A percentile compares a stretch with the other conserved stretches of the same genome.
These are phyloP conservation scores for Artemisiospiza belli DNA, from an alignment of 2,113 vertebrate species.

Conservation along the genomic window DNA sequence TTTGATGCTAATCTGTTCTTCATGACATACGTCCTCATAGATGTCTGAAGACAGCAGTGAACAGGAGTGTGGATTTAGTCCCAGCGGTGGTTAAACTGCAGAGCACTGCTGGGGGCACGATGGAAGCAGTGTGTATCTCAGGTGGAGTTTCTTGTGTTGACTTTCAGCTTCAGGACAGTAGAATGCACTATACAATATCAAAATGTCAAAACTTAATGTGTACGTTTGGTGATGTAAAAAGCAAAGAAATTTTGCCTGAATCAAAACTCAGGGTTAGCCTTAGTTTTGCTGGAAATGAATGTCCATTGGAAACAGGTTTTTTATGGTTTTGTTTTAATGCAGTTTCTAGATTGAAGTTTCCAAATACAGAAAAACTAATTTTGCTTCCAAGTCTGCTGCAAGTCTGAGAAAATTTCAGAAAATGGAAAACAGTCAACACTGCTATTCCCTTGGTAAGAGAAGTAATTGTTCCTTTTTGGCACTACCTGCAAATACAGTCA, in stretches of 20 bases:
- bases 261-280: not conserved
- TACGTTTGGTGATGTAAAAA: not conserved
- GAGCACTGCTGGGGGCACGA: fast-evolving
- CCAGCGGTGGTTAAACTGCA: not conserved
- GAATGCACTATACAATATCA: not conserved
- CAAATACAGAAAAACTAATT: conserved; percentile 13
- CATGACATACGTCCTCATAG: not conserved
- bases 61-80: not conserved
- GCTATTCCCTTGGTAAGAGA: not conserved
- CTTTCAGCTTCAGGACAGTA: not conserved
- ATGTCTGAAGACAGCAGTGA: not conserved
- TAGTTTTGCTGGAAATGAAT: not conserved
- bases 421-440: not conserved
- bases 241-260: not conserved
- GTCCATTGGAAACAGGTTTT: not conserved
- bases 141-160: not conserved
- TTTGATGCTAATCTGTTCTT: not conserved
- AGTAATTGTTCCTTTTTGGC: conserved; percentile 32
- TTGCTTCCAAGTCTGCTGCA: not conserved
- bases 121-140: not conserved
- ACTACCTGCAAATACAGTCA: conserved; percentile 2
- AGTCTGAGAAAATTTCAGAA: not conserved
- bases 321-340: not conserved
- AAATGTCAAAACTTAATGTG: not conserved
- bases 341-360: not conserved